A percentile compares a stretch with the other conserved stretches of the same genome.
These are phyloP conservation scores for Macquaria ambigua DNA, from an alignment of 2,113 vertebrate species.

Conservation along the genomic window DNA sequence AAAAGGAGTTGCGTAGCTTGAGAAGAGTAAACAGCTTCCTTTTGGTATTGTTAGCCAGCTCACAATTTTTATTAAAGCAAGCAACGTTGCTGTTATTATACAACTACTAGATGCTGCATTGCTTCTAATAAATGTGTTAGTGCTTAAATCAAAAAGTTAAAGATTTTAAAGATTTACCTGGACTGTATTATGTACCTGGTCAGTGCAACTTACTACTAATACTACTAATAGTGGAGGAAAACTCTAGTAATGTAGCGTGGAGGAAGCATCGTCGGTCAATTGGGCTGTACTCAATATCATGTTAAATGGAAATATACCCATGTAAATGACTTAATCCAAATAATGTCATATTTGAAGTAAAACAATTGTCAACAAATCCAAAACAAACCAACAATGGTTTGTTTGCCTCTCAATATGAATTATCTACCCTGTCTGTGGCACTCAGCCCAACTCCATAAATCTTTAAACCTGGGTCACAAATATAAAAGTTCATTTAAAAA, in stretches of 20 bases:
- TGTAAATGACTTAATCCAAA: neutral
- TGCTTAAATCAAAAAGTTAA: neutral
- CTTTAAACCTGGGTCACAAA: neutral
- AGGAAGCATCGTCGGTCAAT: neutral
- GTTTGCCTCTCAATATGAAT: too few species aligned
- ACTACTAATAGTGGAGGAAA: neutral
- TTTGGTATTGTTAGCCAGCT: neutral
- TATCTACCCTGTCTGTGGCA: neutral
- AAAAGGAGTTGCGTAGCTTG: neutral
- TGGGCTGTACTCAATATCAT: neutral
- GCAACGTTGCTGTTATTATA: neutral
- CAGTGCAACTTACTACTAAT: neutral
- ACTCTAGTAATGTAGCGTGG: neutral
- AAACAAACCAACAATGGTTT: neutral
- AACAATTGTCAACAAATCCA: neutral
- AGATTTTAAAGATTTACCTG: neutral
- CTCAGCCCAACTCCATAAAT: neutral
- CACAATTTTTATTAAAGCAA: neutral
- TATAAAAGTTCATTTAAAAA: neutral
- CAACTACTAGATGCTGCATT: neutral
- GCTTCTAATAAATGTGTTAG: neutral
- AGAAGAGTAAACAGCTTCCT: neutral
- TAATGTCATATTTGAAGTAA: neutral
- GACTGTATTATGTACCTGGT: neutral
- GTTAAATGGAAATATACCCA: neutral